Percentiles rank a stretch among this genome's conserved stretches.
phyloP scores from a whole-genome alignment of 1,140 invertebrate genomes.

The Mesaphorura yosii region DNA sequence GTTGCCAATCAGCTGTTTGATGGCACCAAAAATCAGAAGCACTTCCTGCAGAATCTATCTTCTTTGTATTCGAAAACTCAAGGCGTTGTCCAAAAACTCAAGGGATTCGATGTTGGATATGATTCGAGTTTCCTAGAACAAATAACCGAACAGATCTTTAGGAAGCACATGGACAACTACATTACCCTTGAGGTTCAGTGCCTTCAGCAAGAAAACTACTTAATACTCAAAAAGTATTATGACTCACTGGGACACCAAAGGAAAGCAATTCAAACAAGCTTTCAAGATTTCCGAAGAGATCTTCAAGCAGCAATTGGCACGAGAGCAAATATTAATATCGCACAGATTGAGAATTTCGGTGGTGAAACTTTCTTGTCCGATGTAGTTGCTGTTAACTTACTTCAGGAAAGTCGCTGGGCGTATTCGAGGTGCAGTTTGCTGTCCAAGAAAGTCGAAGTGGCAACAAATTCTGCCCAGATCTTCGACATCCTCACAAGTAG shows the following conservation, averaged over 20 bases:
- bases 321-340: conserved; percentile 82
- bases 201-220: conserved; percentile 58
- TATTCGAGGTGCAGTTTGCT: conserved; percentile 68
- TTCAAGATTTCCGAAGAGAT: conserved; percentile 83
- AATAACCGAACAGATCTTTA: conserved; percentile 70
- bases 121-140: conserved; percentile 69
- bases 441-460: conserved; percentile 64
- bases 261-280: conserved; percentile 65
- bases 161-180: conserved; percentile 64
- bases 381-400: conserved; percentile 82
- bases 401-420: conserved; percentile 83
- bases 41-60: conserved; percentile 31
- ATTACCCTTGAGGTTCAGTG: conserved; percentile 64
- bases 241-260: conserved; percentile 90
- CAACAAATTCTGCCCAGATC: conserved; percentile 67
- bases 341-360: conserved; percentile 86
- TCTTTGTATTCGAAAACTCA: conserved; percentile 28
- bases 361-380: conserved; percentile 96
- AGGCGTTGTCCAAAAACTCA: conserved; percentile 48
- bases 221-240: conserved; percentile 75
- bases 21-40: conserved; percentile 22
- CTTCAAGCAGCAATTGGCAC: conserved; percentile 85
- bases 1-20: conserved; percentile 25
- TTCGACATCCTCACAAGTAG: conserved; percentile 78
- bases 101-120: conserved; percentile 59